phyloP scores from a whole-genome alignment of 2,888 invertebrate species.

The Caenorhabditis macrosperma region DNA sequence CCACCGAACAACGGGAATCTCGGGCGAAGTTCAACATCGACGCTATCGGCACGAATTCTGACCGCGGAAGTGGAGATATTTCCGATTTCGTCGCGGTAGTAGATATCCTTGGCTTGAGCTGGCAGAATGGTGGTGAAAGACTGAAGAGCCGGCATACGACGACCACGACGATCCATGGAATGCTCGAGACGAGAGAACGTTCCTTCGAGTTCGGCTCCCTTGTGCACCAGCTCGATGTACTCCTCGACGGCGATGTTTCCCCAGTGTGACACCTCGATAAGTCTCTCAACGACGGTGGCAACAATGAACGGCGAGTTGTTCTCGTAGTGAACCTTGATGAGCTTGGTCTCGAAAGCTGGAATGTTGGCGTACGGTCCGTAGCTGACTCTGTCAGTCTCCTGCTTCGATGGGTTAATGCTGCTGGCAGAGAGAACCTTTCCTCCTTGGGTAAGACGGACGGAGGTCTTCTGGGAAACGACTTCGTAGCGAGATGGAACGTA shows the following conservation, averaged over 20 bases:
- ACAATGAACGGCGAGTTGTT: slow-evolving; percentile 96
- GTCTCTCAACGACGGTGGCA: slow-evolving; percentile 88
- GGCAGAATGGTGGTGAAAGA: slow-evolving; percentile 88
- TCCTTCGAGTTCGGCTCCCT: slow-evolving; percentile 90
- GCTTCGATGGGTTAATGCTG: slow-evolving; percentile 86
- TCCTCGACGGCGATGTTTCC: slow-evolving; percentile 95
- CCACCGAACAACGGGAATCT: slow-evolving; percentile 98
- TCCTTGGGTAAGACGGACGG: slow-evolving; percentile 82
- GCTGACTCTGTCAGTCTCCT: slow-evolving; percentile 88
- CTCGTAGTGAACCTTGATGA: slow-evolving; percentile 91
- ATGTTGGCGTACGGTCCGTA: slow-evolving; percentile 92
- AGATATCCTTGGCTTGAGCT: slow-evolving; percentile 93
- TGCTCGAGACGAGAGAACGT: slow-evolving; percentile 94
- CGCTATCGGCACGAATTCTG: slow-evolving; percentile 90
- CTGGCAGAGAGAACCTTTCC: slow-evolving; percentile 65
- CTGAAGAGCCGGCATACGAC: slow-evolving; percentile 89
- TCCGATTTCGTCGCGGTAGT: slow-evolving; percentile 96
- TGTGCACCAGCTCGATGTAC: slow-evolving; percentile 91
- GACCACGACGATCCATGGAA: slow-evolving; percentile 92
- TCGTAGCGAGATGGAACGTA: slow-evolving; percentile 90
- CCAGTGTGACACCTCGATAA: slow-evolving; percentile 98
- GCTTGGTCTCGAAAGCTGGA: slow-evolving; percentile 84
- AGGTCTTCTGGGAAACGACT: slow-evolving; percentile 88
- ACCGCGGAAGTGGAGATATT: slow-evolving; percentile 98
- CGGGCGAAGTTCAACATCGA: slow-evolving; percentile 95